A percentile compares a stretch with the other conserved stretches of the same genome.
Evolutionary conservation across 2,888 invertebrate species (phyloP).

Genomic region (Pristionchus arcanus): DNA sequence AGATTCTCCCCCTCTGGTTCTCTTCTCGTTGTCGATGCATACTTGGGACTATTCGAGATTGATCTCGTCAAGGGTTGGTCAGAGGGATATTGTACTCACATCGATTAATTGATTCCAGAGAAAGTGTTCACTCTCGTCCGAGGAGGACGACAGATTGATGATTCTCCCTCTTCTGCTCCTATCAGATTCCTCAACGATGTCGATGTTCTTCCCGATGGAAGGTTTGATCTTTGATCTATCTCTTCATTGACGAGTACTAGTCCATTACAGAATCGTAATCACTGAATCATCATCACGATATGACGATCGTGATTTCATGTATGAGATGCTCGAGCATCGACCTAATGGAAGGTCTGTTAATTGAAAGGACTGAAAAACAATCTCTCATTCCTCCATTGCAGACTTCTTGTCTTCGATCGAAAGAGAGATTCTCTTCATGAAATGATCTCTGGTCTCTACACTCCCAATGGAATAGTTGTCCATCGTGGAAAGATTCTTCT

Average conservation of each 20-base stretch:
- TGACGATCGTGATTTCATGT: constrained; percentile 66
- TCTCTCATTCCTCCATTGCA: constrained; percentile 33
- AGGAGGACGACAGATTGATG: constrained; percentile 60
- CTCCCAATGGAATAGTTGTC: constrained; percentile 67
- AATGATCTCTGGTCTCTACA: constrained; percentile 62
- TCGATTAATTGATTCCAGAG: constrained; percentile 55
- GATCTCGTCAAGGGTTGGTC: constrained; percentile 60
- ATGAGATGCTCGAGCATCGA: constrained; percentile 66
- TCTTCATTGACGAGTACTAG: too few species aligned
- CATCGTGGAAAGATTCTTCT: constrained; percentile 59
- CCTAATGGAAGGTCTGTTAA: constrained; percentile 64
- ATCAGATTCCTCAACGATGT: constrained; percentile 66
- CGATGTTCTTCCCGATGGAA: constrained; percentile 67
- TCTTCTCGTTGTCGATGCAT: constrained; percentile 67
- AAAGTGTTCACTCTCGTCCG: constrained; percentile 62
- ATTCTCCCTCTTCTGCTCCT: constrained; percentile 55
- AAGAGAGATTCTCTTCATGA: constrained; percentile 60
- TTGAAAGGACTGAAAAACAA: not conserved
- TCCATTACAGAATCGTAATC: constrained; percentile 60
- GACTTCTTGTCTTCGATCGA: constrained; percentile 64
- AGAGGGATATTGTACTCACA: not conserved
- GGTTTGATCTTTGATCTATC: constrained; percentile 33
- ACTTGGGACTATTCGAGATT: constrained; percentile 66
- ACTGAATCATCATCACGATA: constrained; percentile 66
- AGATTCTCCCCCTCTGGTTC: constrained; percentile 62